Evolutionary conservation across 2,888 invertebrate genomes (phyloP).

Genomic region (Linnaemya tessellans): DNA sequence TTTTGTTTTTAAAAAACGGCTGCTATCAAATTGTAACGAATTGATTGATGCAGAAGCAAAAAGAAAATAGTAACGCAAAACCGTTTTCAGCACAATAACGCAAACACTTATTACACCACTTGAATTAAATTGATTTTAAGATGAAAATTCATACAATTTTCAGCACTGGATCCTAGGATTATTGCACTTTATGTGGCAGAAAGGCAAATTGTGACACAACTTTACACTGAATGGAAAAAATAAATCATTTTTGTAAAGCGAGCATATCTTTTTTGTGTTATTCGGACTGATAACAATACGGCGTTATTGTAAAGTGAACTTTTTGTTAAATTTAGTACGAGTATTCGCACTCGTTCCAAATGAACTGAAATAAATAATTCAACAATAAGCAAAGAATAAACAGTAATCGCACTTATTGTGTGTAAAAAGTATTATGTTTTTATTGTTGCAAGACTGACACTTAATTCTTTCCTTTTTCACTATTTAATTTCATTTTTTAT

Average conservation of each 20-base stretch:
- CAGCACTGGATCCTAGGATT: conserved; percentile 34
- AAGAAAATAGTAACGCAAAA: conserved; percentile 38
- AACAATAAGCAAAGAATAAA: conserved; percentile 21
- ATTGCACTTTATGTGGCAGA: conserved; percentile 42
- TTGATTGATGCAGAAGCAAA: no score
- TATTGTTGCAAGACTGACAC: conserved; percentile 38
- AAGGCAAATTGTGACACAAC: conserved; percentile 9
- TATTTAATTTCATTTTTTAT: neutral
- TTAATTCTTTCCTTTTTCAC: conserved; percentile 25
- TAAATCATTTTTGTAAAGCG: conserved; percentile 14
- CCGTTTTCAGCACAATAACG: conserved; percentile 43
- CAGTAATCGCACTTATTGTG: neutral
- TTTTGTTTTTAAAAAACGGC: neutral
- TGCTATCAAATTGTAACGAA: conserved; percentile 21
- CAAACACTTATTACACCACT: conserved; percentile 42
- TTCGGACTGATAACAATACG: conserved; percentile 28
- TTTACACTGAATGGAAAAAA: conserved; percentile 13
- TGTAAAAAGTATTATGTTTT: conserved; percentile 13
- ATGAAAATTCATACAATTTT: conserved; percentile 24
- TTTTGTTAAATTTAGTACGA: conserved; percentile 6
- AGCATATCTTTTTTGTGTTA: conserved; percentile 39
- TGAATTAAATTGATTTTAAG: conserved; percentile 24
- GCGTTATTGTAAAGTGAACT: neutral
- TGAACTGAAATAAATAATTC: conserved; percentile 27
- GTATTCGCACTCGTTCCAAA: neutral